These are phyloP conservation scores for Palythoa grandis DNA, from an alignment of 92 coral and sea anemone genomes.

Conservation along the genomic window DNA sequence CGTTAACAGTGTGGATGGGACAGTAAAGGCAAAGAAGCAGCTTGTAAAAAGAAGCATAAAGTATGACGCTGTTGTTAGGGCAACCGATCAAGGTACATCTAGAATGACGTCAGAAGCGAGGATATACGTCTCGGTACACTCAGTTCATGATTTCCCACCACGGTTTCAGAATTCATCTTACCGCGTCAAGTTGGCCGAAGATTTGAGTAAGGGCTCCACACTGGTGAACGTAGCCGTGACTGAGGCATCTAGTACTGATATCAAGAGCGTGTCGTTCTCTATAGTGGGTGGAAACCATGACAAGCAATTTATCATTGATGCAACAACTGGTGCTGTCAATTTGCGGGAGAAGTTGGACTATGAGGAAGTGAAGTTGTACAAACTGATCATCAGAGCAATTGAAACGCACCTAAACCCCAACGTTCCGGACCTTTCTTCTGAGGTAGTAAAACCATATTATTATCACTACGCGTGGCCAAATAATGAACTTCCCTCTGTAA, in stretches of 20 bases:
- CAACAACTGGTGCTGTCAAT: conserved; percentile 67
- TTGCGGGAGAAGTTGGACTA: conserved; percentile 78
- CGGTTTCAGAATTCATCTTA: conserved; percentile 52
- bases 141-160: conserved; percentile 71
- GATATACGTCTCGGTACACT: conserved; percentile 71
- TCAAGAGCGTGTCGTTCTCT: conserved; percentile 54
- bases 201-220: conserved; percentile 39
- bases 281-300: conserved; percentile 90
- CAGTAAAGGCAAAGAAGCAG: conserved; percentile 58
- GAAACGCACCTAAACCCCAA: conserved; percentile 60
- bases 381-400: conserved; percentile 76
- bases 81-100: conserved; percentile 81
- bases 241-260: conserved; percentile 38
- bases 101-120: conserved; percentile 67
- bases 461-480: too few species aligned
- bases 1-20: conserved; percentile 66
- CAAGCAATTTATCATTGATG: conserved; percentile 69
- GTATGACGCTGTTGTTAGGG: conserved; percentile 70
- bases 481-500: too few species aligned
- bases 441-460: conserved; percentile 57
- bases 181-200: conserved; percentile 59
- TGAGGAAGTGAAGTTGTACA: conserved; percentile 70
- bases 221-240: conserved; percentile 67
- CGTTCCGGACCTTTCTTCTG: conserved; percentile 73
- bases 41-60: conserved; percentile 56